A percentile compares a stretch with the other conserved stretches of the same genome.
These are phyloP conservation scores for Agrochola circellaris DNA, from an alignment of 2,888 invertebrate genomes.

Conservation along the genomic window DNA sequence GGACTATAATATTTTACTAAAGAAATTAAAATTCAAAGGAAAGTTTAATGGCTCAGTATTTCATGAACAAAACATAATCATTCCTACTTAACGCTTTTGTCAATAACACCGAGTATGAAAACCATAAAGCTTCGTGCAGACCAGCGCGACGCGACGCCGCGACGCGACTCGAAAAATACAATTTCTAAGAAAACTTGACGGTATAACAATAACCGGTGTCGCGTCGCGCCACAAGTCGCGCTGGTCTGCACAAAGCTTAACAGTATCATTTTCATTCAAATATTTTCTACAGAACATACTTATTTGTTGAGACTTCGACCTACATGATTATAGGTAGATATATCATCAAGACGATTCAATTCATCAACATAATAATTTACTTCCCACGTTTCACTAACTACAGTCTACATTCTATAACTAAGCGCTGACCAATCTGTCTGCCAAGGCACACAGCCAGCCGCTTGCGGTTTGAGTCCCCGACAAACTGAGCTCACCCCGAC, in stretches of 20 bases:
- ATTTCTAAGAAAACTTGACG: no score
- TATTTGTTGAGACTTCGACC: background rate
- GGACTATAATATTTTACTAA: background rate
- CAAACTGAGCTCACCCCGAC: constrained; percentile 38
- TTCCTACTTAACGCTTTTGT: background rate
- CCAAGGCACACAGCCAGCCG: constrained; percentile 46
- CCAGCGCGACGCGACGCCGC: no score
- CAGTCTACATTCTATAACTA: constrained; percentile 18
- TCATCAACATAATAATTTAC: constrained; percentile 14
- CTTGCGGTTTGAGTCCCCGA: constrained; percentile 58
- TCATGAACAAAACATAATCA: background rate
- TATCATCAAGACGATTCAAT: constrained; percentile 1
- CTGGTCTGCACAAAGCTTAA: no score
- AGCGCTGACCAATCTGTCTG: constrained; percentile 31
- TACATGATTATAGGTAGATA: background rate
- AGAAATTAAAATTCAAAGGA: background rate
- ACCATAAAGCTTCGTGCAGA: no score
- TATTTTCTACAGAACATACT: background rate
- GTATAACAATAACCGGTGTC: no score
- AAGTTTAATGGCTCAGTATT: background rate
- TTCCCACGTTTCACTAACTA: constrained; percentile 6
- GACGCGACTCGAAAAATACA: no score
- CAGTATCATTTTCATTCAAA: background rate
- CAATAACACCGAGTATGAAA: background rate
- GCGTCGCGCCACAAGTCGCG: no score